These are phyloP conservation scores for Cettia cetti DNA, from an alignment of 2,113 vertebrate genomes.

Conservation along the genomic window DNA sequence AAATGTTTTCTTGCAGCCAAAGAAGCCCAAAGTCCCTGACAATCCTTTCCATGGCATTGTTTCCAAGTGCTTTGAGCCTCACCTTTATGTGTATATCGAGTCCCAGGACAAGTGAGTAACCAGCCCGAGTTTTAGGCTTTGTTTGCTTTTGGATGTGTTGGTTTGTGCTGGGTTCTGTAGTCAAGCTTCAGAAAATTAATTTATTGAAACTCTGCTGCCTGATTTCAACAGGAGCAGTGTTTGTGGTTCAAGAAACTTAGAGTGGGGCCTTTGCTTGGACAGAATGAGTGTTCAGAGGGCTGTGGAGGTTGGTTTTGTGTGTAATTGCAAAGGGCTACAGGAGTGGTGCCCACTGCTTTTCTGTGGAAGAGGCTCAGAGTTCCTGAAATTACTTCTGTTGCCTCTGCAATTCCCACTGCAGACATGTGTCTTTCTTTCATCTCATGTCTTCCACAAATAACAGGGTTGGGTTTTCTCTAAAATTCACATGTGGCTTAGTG, in stretches of 20 bases:
- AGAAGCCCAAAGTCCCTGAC: constrained; percentile 92
- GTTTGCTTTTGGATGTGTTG: neutral
- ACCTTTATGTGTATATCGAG: constrained; percentile 98
- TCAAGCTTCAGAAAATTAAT: neutral
- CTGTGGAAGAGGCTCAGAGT: neutral
- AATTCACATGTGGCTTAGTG: neutral
- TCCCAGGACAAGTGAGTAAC: constrained; percentile 97
- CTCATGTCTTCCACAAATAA: neutral
- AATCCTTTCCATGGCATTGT: constrained; percentile 97
- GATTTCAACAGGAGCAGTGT: neutral
- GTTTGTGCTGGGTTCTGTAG: neutral
- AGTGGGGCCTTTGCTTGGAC: neutral
- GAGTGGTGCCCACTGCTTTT: neutral
- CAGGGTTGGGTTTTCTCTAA: neutral
- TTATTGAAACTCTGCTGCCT: neutral
- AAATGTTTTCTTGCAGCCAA: constrained; percentile 77
- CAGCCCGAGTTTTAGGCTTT: neutral
- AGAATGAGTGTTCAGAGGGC: neutral
- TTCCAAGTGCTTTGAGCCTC: constrained; percentile 98
- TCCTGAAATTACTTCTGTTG: constrained; percentile 33
- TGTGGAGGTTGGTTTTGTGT: neutral
- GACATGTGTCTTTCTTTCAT: neutral
- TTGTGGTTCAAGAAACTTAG: neutral
- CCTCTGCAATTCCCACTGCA: constrained; percentile 47
- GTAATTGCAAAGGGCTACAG: neutral